Evolutionary conservation across 2,797 vertebrate genomes (phyloP), one percentile per base, ranked within the genome.

Genomic region (Amphiprion clarkii): DNA sequence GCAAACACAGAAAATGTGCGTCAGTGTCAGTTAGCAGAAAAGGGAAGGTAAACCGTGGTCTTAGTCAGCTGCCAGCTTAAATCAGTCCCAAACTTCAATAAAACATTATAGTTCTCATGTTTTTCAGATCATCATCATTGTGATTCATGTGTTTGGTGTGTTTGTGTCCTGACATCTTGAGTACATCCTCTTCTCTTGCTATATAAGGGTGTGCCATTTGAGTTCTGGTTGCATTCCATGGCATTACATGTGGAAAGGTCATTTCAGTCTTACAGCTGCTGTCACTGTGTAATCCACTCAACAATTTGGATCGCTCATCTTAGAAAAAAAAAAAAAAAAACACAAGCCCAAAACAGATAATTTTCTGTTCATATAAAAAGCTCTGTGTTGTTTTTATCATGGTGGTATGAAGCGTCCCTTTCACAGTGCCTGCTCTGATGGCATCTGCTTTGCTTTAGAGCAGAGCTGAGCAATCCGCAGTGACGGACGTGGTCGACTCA

Each of bases 361-460:
- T 71, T 81, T 52, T 79, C 3, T 64, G 64, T 71, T 61, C 12
- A 10, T 60, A 58, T 48, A 67, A 80, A 79, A 81, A 81, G 67
- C 51, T 44, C 64, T 79, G 16, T 83, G 58, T 87, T 90, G 76
- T 87, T 83, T 88, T 78, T 86, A 68, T 89, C 80, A 62, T 79
- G 4, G 2, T 60, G 69, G 81, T 59, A 63, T 69, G 81, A 83
- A 76, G 82, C 75, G 86, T 87, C 82, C 83, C 57, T 74, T 61
- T 77, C 67, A 33, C 76, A 19, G 61, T 21, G 78, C 73, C 74
- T 48, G 59, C 88, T 79, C 86, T 49, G 84, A 88, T 80, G 90
- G 79, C 92, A 94, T 94, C 92, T 94, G 93, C 91, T 93, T 92
- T 90, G 74, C 87, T 90, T 93, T 92, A 94, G 84, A 79, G 82